Evolutionary conservation across 2,888 invertebrate species (phyloP).

Genomic region (Gortyna flavago): DNA sequence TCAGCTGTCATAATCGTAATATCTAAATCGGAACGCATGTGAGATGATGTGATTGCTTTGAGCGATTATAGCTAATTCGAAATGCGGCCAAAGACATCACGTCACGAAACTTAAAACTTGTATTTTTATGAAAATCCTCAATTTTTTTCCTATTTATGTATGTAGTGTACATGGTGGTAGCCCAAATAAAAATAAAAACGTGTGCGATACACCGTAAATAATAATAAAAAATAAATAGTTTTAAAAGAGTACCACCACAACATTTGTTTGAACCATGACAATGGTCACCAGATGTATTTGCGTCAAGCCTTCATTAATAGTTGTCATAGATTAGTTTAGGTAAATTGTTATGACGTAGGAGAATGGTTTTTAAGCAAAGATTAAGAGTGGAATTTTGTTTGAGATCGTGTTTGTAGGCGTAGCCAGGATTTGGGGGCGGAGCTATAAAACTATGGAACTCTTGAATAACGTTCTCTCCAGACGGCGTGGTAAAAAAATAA

Average conservation of each 20-base stretch:
- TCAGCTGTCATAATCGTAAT: no score
- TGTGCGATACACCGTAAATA: background rate
- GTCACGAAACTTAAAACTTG: no score
- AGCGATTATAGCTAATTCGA: no score
- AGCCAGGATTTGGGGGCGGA: background rate
- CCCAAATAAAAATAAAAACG: background rate
- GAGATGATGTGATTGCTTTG: no score
- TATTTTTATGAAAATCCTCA: no score
- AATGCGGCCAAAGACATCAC: no score
- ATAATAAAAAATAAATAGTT: background rate
- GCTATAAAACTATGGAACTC: background rate
- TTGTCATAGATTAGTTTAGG: constrained; percentile 55
- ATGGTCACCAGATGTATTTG: constrained; percentile 38
- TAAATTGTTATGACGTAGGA: constrained; percentile 56
- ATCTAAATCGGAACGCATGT: no score
- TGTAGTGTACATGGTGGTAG: no score
- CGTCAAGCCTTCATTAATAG: constrained; percentile 46
- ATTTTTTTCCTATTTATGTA: no score
- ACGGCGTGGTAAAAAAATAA: background rate
- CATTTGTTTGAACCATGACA: constrained; percentile 61
- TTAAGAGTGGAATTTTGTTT: constrained; percentile 35
- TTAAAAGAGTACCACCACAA: constrained; percentile 17
- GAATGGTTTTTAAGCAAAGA: constrained; percentile 25
- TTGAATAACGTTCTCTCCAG: background rate
- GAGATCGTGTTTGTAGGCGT: constrained; percentile 23